Conservation (phyloP, 2,113 vertebrate species). For the Panurus biarmicus region DNA sequence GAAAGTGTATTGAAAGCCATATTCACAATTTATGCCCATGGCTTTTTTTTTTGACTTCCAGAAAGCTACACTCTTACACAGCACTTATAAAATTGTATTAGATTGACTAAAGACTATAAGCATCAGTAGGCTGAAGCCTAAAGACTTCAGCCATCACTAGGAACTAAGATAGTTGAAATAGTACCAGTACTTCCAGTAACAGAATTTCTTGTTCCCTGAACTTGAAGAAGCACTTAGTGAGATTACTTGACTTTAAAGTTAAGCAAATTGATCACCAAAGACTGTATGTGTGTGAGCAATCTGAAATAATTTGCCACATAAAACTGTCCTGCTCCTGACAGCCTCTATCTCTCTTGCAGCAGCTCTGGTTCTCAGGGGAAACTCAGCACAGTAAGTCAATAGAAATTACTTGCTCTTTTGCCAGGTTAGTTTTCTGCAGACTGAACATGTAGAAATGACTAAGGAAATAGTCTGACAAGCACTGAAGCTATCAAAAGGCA, state of each 20-base stretch:
- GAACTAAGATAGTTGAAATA: neutral
- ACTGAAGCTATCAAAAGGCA: neutral
- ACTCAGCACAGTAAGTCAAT: neutral
- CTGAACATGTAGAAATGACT: neutral
- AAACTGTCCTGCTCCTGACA: neutral
- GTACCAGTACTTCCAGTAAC: neutral
- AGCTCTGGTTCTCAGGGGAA: neutral
- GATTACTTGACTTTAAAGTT: neutral
- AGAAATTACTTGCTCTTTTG: neutral
- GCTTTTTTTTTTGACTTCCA: neutral
- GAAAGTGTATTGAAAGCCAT: neutral
- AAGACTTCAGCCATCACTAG: neutral
- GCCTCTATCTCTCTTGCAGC: neutral
- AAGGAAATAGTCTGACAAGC: neutral
- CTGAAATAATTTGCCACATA: neutral
- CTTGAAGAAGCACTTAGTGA: neutral
- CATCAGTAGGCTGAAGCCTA: neutral
- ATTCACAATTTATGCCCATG: neutral
- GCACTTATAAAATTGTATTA: neutral
- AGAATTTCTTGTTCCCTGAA: neutral
- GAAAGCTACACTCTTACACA: neutral
- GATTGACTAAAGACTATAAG: neutral
- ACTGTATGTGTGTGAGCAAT: neutral
- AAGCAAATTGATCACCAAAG: neutral
- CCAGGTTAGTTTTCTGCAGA: neutral